Conservation (phyloP, 2,888 invertebrate genomes). For the Stenodera caucasica region DNA sequence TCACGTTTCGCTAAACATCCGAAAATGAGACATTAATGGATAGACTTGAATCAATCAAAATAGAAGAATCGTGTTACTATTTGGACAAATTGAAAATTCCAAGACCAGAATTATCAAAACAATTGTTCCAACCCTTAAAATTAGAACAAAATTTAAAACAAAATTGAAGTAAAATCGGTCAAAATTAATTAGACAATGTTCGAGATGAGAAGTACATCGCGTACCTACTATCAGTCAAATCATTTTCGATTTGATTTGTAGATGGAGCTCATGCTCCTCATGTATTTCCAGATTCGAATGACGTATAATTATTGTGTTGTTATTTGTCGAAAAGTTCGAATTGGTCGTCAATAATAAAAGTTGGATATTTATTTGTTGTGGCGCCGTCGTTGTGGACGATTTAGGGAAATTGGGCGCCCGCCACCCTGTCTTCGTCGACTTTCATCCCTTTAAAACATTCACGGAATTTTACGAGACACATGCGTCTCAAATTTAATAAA, state of each 20-base stretch:
- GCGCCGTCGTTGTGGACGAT: constrained; percentile 31
- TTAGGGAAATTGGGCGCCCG: constrained; percentile 26
- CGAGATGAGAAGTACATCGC: too few relatives aligned
- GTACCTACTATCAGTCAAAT: too few relatives aligned
- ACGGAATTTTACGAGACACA: constrained; percentile 21
- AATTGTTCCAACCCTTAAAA: background rate
- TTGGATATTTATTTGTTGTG: constrained; percentile 36
- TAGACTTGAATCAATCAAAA: background rate
- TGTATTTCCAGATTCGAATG: constrained; percentile 11
- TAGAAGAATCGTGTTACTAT: background rate
- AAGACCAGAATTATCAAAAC: background rate
- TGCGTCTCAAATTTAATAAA: constrained; percentile 25
- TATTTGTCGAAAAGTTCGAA: constrained; percentile 18
- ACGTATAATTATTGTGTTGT: too few relatives aligned
- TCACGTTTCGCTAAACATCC: background rate
- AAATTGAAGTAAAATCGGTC: too few relatives aligned
- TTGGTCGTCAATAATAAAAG: constrained; percentile 25
- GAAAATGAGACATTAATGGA: constrained; percentile 6
- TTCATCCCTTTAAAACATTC: background rate
- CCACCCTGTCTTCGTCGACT: background rate
- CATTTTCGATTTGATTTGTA: too few relatives aligned
- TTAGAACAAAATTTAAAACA: too few relatives aligned
- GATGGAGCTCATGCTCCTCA: too few relatives aligned
- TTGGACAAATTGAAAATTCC: background rate
- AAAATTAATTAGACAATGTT: too few relatives aligned